A percentile compares a stretch with the other conserved stretches of the same genome.
Evolutionary conservation across 37 sponge, comb jelly and placozoan genomes (phyloP).

Genomic region (Geodia barretti): DNA sequence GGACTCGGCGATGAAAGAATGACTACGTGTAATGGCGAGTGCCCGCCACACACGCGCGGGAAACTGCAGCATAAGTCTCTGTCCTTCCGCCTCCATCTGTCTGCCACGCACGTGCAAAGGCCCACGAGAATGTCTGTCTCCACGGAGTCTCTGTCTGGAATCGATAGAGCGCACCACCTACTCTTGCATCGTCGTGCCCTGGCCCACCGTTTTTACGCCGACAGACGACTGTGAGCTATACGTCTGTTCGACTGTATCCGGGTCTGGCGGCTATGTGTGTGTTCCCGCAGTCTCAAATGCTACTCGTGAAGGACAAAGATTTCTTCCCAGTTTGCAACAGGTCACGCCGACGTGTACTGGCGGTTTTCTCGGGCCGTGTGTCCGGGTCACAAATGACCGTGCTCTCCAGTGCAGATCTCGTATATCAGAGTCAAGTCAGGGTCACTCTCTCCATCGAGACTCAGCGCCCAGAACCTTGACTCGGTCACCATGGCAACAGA

Average conservation of each 20-base stretch:
- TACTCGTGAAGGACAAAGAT: not conserved
- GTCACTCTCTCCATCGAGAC: conserved; percentile 36
- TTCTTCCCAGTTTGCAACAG: conserved; percentile 40
- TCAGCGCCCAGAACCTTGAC: not conserved
- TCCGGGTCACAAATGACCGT: conserved; percentile 18
- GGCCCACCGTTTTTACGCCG: conserved; percentile 13
- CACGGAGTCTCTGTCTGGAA: conserved; percentile 34
- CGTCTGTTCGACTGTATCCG: conserved; percentile 21
- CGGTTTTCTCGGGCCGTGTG: conserved; percentile 28
- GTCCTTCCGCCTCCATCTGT: conserved; percentile 53
- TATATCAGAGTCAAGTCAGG: conserved; percentile 46
- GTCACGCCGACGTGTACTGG: conserved; percentile 36
- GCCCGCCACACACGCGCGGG: conserved; percentile 29
- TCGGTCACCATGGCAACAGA: conserved; percentile 5
- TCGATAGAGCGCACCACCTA: not conserved
- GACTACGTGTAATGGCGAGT: conserved; percentile 58
- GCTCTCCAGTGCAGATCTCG: conserved; percentile 43
- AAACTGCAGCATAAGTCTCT: conserved; percentile 42
- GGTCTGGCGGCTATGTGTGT: conserved; percentile 5
- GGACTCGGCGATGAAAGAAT: conserved; percentile 13
- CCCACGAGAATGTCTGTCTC: conserved; percentile 43
- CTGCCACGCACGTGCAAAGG: conserved; percentile 56
- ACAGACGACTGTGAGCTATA: conserved; percentile 53
- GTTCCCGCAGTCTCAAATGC: not conserved
- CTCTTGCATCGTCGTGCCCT: conserved; percentile 4